phyloP scores from a whole-genome alignment of 1,140 invertebrate species.

The Argopecten irradians region DNA sequence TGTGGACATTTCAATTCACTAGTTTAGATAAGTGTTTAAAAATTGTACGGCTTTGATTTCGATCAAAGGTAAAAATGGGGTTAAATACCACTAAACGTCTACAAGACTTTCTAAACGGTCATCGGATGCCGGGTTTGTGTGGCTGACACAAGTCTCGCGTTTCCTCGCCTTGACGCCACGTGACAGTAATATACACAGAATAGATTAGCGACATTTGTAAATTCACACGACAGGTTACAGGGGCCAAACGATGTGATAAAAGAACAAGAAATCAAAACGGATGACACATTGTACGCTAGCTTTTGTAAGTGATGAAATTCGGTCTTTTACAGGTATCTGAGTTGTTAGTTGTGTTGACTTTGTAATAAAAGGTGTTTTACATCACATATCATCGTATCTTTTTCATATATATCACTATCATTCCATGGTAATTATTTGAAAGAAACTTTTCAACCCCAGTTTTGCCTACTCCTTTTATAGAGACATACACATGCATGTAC shows the following conservation, averaged over 20 bases:
- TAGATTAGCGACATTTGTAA: not conserved
- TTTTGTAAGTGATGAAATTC: not conserved
- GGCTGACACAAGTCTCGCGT: not conserved
- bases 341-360: not conserved
- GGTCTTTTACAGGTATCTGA: not conserved
- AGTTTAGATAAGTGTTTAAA: not conserved
- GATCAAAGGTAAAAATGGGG: not conserved
- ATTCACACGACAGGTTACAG: not conserved
- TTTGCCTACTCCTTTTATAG: too few species aligned
- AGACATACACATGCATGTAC: too few species aligned
- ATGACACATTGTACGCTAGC: not conserved
- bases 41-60: constrained; percentile 2
- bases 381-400: too few species aligned
- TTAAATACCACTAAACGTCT: constrained; percentile 17
- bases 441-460: too few species aligned
- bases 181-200: not conserved
- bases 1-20: not conserved
- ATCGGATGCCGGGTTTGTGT: not conserved
- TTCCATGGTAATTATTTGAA: too few species aligned
- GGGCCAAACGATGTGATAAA: not conserved
- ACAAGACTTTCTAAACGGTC: not conserved
- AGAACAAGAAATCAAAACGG: not conserved
- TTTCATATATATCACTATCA: too few species aligned
- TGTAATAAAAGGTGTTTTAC: not conserved
- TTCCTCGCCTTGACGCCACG: not conserved